Evolutionary conservation across 2,888 invertebrate genomes (phyloP).

Genomic region (Zelleria hepariella): DNA sequence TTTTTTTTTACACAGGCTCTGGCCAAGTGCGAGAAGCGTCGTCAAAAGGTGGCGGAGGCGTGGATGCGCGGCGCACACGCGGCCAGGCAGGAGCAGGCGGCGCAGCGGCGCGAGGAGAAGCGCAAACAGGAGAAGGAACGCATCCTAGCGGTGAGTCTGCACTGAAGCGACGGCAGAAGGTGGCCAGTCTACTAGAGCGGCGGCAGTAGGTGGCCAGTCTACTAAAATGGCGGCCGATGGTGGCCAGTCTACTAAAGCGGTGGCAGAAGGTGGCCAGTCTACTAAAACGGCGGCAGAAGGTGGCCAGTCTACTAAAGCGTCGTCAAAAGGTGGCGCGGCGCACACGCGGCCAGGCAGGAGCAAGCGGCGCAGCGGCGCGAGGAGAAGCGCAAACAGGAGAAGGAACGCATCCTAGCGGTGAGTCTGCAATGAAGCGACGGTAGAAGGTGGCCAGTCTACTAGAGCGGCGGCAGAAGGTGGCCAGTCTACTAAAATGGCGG

Average conservation of each 20-base stretch:
- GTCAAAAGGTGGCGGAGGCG: conserved; percentile 92
- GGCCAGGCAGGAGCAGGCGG: conserved; percentile 97
- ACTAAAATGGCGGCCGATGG: conserved; percentile 74
- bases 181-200: too few relatives aligned
- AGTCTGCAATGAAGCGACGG: conserved; percentile 60
- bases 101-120: conserved; percentile 92
- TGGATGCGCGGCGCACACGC: conserved; percentile 95
- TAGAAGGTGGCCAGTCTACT: too few relatives aligned
- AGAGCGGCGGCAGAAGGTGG: conserved; percentile 89
- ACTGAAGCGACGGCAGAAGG: conserved; percentile 85
- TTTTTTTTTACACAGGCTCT: conserved; percentile 79
- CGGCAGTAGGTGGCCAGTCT: conserved; percentile 95
- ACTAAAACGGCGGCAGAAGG: conserved; percentile 99
- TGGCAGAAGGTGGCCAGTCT: conserved; percentile 93
- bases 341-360: conserved; percentile 97
- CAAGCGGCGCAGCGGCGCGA: conserved; percentile 86
- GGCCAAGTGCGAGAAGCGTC: conserved; percentile 93
- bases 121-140: conserved; percentile 94
- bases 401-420: conserved; percentile 89
- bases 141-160: conserved; percentile 77
- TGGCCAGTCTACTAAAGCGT: conserved; percentile 89
- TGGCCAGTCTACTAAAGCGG: background rate
- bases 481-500: conserved; percentile 82
- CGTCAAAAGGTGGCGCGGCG: conserved; percentile 91
- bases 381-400: conserved; percentile 93